Conservation (phyloP, 2,113 vertebrate genomes). For the Acrocephalus arundinaceus region DNA sequence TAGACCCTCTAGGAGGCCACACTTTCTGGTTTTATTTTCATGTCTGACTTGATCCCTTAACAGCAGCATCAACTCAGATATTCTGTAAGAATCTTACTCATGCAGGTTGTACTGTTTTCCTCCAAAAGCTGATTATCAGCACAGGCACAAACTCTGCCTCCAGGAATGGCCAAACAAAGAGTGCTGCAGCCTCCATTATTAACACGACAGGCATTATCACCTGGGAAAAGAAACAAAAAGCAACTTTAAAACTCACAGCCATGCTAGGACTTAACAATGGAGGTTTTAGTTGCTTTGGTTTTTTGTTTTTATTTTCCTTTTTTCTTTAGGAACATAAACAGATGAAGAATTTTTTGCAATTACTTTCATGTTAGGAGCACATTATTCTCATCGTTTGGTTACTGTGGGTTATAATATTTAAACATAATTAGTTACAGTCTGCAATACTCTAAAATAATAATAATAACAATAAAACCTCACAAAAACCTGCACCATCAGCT, state of each 20-base stretch:
- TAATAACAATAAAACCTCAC: background rate
- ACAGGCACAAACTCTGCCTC: slow-evolving; percentile 94
- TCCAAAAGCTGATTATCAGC: slow-evolving; percentile 95
- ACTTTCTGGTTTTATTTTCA: background rate
- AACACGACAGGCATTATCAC: slow-evolving; percentile 92
- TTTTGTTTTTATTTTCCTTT: background rate
- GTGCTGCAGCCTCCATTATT: slow-evolving; percentile 95
- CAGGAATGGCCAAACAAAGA: slow-evolving; percentile 93
- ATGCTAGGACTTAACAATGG: background rate
- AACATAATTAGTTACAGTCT: background rate
- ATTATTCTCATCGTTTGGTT: background rate
- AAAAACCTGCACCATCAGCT: background rate
- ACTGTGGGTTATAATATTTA: background rate
- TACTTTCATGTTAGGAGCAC: background rate
- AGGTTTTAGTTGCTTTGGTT: background rate
- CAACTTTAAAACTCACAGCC: background rate
- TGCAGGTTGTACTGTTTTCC: slow-evolving; percentile 92
- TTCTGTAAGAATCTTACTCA: slow-evolving; percentile 78
- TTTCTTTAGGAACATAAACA: background rate
- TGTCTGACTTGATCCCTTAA: background rate
- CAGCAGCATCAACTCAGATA: background rate
- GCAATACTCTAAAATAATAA: background rate
- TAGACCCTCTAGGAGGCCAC: background rate
- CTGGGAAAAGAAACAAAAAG: slow-evolving; percentile 65
- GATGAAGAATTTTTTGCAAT: background rate